Evolutionary conservation across 2,888 invertebrate species (phyloP), one percentile per base, ranked within the genome.

Genomic region (Dynastes tityus): DNA sequence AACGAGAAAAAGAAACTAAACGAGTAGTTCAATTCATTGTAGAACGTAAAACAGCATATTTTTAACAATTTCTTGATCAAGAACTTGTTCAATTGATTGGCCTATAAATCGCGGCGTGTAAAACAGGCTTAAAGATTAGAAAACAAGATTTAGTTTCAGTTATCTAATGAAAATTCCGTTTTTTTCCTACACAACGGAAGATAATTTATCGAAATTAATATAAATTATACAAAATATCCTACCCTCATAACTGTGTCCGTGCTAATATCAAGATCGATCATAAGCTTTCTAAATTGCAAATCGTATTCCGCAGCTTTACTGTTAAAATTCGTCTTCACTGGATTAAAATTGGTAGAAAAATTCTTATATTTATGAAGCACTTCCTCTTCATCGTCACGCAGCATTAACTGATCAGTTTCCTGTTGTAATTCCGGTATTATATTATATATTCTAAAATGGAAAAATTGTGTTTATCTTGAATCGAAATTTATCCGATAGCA

Each of bases 261-360:
- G 22, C 40, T 77, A 3, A 86, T 77, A 16, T 83, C 77, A 78
- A 83, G 83, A 53, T 83, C 83, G 1, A 65, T 32, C 83, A 87
- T 85, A 32, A 85, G 78, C 61, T 83, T 84, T 40, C 78, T 81
- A n/a, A 87, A 81, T 64, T 83, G 82, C 6, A 76, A n/a, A 8
- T 84, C 58, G 81, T 83, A 86, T 40, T 87, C 85, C 3, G 78
- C 76, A 58, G 88, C 78, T 81, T 83, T 82, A 1, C 84, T 81
- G 22, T 77, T 79, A 9, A 79, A 76, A 78, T 81, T 81, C 3
- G 29, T n/a, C 61, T 76, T 80, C 9, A n/a, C 40, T 6, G 53
- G 65, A 22, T 37, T 22, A 9, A 71, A 71, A 6, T 63, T 49
- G 6, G 13, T 0, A 16, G 63, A 68, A 6, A 83, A 71, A 64